These are phyloP conservation scores for Triplophysa dalaica DNA, from an alignment of 2,113 vertebrate genomes.

Conservation along the genomic window DNA sequence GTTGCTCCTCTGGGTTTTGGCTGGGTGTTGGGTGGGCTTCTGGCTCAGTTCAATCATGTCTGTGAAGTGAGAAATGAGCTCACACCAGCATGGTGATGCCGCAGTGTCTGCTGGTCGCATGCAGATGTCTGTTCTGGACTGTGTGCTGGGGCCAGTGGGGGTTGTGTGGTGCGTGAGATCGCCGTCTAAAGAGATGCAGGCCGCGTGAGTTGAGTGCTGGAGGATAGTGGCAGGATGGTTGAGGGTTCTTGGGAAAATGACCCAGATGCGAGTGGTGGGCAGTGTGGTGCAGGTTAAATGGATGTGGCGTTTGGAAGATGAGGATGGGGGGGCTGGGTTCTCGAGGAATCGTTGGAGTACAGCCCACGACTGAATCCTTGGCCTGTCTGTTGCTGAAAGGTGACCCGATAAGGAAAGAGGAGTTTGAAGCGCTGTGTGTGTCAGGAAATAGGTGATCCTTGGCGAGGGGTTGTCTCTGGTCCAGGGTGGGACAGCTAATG, in stretches of 20 bases:
- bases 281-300: constrained; percentile 80
- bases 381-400: constrained; percentile 89
- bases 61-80: constrained; percentile 26
- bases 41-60: background rate
- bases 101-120: constrained; percentile 83
- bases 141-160: constrained; percentile 48
- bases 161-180: constrained; percentile 72
- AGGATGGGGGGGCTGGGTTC: constrained; percentile 81
- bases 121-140: constrained; percentile 71
- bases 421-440: constrained; percentile 83
- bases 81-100: constrained; percentile 97
- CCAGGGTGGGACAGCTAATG: constrained; percentile 97
- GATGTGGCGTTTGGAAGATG: constrained; percentile 78
- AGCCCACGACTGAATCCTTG: constrained; percentile 81
- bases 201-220: constrained; percentile 82
- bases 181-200: constrained; percentile 70
- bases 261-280: constrained; percentile 81
- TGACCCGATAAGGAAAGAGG: constrained; percentile 90
- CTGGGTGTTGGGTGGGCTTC: background rate
- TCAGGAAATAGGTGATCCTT: constrained; percentile 84
- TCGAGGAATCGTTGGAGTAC: constrained; percentile 66
- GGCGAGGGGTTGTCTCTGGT: constrained; percentile 86
- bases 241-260: constrained; percentile 84
- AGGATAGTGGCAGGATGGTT: constrained; percentile 81
- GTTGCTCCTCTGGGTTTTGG: background rate